Percentiles rank a stretch among this genome's conserved stretches.
These are phyloP conservation scores for Sebastes steindachneri DNA, from an alignment of 2,797 vertebrate species.

Conservation along the genomic window DNA sequence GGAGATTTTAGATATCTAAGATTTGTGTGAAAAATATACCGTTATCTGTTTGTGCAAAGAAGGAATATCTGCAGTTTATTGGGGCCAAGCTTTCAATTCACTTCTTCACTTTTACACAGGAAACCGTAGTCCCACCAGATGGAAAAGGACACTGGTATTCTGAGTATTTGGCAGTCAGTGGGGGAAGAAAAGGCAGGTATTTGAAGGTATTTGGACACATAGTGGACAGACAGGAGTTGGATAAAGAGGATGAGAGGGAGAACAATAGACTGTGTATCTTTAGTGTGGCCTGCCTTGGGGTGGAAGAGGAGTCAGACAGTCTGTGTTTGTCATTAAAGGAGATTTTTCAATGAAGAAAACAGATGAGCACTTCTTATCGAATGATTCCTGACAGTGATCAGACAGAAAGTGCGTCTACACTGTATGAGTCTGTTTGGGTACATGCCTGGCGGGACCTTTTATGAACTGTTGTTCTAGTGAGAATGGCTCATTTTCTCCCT, in stretches of 20 bases:
- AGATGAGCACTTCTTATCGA: conserved; percentile 66
- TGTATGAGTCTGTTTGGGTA: not conserved
- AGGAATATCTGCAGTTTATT: conserved; percentile 16
- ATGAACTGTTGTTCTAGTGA: conserved; percentile 10
- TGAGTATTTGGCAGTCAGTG: conserved; percentile 67
- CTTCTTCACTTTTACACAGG: conserved; percentile 50
- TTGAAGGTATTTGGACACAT: conserved; percentile 57
- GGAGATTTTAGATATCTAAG: not conserved
- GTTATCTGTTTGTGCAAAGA: conserved; percentile 3
- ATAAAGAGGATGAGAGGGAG: conserved; percentile 58
- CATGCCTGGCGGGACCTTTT: not conserved
- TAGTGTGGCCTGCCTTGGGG: conserved; percentile 45
- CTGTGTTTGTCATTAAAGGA: conserved; percentile 79
- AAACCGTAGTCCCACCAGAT: conserved; percentile 54
- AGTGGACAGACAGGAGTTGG: conserved; percentile 46
- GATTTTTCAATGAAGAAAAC: conserved; percentile 74
- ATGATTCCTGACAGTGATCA: conserved; percentile 55
- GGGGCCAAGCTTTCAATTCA: conserved; percentile 20
- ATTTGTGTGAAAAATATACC: not conserved
- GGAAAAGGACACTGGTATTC: conserved; percentile 72
- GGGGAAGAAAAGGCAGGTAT: conserved; percentile 61
- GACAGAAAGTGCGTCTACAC: not conserved
- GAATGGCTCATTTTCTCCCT: conserved; percentile 13
- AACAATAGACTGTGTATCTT: conserved; percentile 74
- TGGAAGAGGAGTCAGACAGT: conserved; percentile 70